Percentiles rank a stretch among this genome's conserved stretches.
These are phyloP conservation scores for Paramormyrops hopkinsi DNA, from an alignment of 2,797 vertebrate genomes.

Conservation along the genomic window DNA sequence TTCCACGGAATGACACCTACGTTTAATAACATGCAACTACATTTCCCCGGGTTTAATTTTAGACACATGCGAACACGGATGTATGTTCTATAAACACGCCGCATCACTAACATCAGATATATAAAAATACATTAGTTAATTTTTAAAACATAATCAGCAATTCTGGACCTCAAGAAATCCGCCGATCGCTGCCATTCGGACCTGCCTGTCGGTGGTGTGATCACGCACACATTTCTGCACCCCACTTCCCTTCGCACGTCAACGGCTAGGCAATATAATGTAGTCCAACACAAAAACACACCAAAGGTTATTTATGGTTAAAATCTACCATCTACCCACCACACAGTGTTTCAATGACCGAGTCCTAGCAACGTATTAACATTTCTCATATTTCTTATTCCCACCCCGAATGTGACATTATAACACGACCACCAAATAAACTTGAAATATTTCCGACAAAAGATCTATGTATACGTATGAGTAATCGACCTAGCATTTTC, in stretches of 20 bases:
- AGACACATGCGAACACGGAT: neutral
- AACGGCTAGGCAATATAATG: neutral
- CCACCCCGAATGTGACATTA: neutral
- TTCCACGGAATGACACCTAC: slow-evolving; percentile 16
- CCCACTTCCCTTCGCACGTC: slow-evolving; percentile 1
- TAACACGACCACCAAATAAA: neutral
- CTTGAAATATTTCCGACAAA: slow-evolving; percentile 1
- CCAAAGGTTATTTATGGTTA: neutral
- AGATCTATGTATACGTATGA: neutral
- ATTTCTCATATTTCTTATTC: neutral
- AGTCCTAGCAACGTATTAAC: neutral
- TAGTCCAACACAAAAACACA: slow-evolving; percentile 1
- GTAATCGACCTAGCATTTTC: slow-evolving; percentile 1
- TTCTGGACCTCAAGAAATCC: neutral
- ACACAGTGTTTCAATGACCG: neutral
- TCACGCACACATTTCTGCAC: slow-evolving; percentile 5
- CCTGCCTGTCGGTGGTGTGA: neutral
- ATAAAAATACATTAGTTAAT: neutral
- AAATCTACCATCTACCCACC: neutral
- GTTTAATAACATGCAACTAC: neutral
- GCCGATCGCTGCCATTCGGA: neutral
- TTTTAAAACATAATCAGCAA: neutral
- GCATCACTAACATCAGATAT: neutral
- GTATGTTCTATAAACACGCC: neutral
- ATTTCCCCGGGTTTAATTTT: neutral